A percentile compares a stretch with the other conserved stretches of the same genome.
Conservation (phyloP, 2,797 vertebrate genomes). For the Perdix hodgsoniae region DNA sequence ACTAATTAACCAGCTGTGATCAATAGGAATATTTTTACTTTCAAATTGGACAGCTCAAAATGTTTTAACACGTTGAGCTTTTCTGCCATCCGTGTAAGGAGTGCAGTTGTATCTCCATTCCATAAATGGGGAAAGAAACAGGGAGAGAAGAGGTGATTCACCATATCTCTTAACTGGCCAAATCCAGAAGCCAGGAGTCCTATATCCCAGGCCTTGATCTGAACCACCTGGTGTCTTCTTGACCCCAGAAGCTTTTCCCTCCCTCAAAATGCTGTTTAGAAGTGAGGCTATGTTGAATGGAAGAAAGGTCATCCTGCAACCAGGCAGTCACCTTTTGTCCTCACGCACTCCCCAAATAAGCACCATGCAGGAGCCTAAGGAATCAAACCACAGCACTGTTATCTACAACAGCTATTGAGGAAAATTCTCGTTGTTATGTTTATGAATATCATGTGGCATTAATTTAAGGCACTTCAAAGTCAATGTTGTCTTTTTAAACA, state of each 20-base stretch:
- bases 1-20: neutral
- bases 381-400: neutral
- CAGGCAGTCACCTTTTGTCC: neutral
- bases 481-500: conserved; percentile 6
- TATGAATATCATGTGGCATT: neutral
- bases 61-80: neutral
- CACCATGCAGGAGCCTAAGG: neutral
- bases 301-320: neutral
- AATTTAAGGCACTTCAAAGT: neutral
- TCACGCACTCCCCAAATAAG: neutral
- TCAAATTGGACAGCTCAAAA: neutral
- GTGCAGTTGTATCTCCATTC: neutral
- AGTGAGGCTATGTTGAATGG: neutral
- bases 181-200: neutral
- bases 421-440: neutral
- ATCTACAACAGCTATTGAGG: neutral
- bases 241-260: neutral
- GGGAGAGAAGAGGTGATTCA: neutral
- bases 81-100: neutral
- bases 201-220: neutral
- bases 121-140: neutral
- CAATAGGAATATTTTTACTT: neutral
- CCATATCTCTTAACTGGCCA: neutral
- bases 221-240: neutral
- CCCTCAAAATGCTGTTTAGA: neutral